These are phyloP conservation scores for Corapipo altera DNA, from an alignment of 2,113 vertebrate species.

Conservation along the genomic window DNA sequence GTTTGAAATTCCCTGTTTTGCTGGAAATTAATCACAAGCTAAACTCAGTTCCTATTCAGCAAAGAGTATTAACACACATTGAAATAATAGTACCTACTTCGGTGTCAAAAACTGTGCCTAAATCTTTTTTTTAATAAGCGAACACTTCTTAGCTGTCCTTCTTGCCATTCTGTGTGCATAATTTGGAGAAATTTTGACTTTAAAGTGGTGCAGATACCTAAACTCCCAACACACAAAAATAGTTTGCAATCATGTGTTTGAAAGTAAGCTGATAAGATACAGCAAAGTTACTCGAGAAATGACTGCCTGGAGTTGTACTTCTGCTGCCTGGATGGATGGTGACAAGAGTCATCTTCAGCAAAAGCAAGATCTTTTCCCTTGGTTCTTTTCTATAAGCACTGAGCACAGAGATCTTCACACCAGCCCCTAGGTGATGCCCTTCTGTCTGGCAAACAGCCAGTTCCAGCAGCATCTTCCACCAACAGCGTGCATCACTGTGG, in stretches of 20 bases:
- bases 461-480: not conserved
- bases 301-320: not conserved
- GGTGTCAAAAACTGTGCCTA: not conserved
- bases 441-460: not conserved
- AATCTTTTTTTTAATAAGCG: slow-evolving; percentile 7
- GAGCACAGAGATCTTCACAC: not conserved
- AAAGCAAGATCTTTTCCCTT: not conserved
- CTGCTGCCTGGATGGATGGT: not conserved
- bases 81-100: not conserved
- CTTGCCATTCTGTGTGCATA: not conserved
- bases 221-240: not conserved
- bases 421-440: not conserved
- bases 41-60: not conserved
- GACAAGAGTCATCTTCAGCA: not conserved
- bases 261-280: not conserved
- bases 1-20: slow-evolving; percentile 32
- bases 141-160: slow-evolving; percentile 34
- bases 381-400: not conserved
- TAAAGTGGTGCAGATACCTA: not conserved
- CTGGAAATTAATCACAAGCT: slow-evolving; percentile 25
- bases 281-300: not conserved
- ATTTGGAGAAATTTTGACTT: slow-evolving; percentile 33
- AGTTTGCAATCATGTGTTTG: not conserved
- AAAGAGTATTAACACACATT: not conserved
- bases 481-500: not conserved